Conservation (phyloP, 2,113 vertebrate species). For the Cyphomyrus discorhynchus region DNA sequence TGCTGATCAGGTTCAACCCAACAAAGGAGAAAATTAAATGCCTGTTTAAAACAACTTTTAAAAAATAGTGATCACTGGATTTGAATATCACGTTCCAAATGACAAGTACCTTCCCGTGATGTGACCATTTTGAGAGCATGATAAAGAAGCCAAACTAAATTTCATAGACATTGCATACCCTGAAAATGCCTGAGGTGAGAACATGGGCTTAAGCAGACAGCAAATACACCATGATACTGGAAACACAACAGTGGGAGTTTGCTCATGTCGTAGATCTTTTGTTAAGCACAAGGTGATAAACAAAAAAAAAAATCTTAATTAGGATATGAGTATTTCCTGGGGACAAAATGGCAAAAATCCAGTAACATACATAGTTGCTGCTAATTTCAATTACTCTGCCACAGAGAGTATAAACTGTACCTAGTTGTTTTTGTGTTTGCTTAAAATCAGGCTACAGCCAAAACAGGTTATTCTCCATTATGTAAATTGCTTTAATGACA, state of each 20-base stretch:
- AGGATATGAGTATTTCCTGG: neutral
- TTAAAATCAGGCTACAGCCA: conserved; percentile 1
- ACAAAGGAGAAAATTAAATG: neutral
- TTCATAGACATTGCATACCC: neutral
- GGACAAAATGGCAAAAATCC: neutral
- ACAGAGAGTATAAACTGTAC: neutral
- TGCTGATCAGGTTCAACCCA: neutral
- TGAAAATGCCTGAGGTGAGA: neutral
- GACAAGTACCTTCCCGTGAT: neutral
- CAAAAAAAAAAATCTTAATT: neutral
- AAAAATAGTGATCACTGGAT: neutral
- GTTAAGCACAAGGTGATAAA: neutral
- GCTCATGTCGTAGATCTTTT: neutral
- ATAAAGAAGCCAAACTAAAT: neutral
- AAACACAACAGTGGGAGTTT: neutral
- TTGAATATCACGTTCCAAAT: neutral
- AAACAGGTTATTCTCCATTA: neutral
- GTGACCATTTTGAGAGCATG: neutral
- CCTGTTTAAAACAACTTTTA: conserved; percentile 6
- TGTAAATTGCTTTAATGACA: neutral
- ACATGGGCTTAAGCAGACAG: neutral
- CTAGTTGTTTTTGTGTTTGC: neutral
- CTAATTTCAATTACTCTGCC: neutral
- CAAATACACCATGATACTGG: neutral
- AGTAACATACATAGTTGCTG: neutral